Base-by-base conservation (phyloP, 2,113 vertebrate species). In the Channa argus region DNA sequence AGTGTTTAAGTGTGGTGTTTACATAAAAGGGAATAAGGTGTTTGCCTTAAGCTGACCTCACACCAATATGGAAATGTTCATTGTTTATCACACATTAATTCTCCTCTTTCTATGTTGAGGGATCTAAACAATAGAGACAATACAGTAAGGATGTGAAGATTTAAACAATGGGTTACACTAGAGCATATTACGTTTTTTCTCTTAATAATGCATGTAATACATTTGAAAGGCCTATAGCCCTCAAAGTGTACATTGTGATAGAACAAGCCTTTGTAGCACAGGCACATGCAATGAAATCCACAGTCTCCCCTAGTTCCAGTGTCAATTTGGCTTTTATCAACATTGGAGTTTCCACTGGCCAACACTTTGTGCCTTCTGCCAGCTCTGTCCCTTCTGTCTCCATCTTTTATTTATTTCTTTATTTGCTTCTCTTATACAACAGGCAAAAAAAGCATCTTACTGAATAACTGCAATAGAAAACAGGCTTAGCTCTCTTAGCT, bases 1-100 rank as follows among this genome's bases (percentile, higher is more conserved):
- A 79, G 77, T 89, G 77, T 88, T 89, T 91, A 87, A 90, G 85
- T 84, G 85, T 36, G 71, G 77, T 77, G 89, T 92, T 92, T 90
- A 92, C 86, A 91, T 88, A 89, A 88, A 88, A 68, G 58, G 54
- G 54, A 46, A 50, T 12, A 50, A 54, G 65, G 72, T 79, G 77
- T 86, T 68, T n/a, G 56, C 63, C 47, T 64, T 47, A 14, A 54
- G 59, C 50, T 12, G 73, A 67, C 43, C 38, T 75, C 63, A 54
- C 51, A 4, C 39, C 52, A 43, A 11, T 8, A 33, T 3, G 37
- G n/a, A 45, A 53, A 15, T n/a, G 76, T 13, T 51, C 14, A 71
- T 65, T 36, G 53, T 69, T 62, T 63, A 45, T 55, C 76, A 64
- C 24, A 50, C 43, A 60, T 41, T 41, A 7, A 5, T 41, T 5